Percentiles rank a stretch among this genome's conserved stretches.
Conservation (phyloP, 2,113 vertebrate genomes). For the Amia ocellicauda region DNA sequence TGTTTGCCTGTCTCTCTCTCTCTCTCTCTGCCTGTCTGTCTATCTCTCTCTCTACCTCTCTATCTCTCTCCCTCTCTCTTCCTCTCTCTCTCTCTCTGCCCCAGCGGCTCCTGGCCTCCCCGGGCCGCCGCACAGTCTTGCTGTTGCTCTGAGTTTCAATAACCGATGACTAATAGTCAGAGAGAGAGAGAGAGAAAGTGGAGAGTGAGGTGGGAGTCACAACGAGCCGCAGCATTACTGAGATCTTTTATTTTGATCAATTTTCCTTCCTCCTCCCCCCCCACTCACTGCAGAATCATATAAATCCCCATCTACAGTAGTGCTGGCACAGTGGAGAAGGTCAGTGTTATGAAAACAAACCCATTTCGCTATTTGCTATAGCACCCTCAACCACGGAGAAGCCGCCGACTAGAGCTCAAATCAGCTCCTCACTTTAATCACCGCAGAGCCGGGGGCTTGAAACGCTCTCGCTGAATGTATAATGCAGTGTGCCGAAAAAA, state of each 20-base stretch:
- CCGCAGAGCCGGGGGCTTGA: constrained; percentile 36
- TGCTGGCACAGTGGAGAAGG: constrained; percentile 55
- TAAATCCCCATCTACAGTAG: constrained; percentile 46
- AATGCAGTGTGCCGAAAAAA: constrained; percentile 49
- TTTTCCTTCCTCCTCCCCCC: constrained; percentile 33
- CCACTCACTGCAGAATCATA: constrained; percentile 45
- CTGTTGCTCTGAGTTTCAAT: no score
- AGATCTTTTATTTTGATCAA: constrained; percentile 42
- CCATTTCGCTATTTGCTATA: constrained; percentile 77
- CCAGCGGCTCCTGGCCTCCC: no score
- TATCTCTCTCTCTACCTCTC: not conserved
- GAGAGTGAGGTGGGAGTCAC: constrained; percentile 65
- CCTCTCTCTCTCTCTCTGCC: no score
- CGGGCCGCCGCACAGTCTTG: no score
- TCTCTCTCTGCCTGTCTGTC: not conserved
- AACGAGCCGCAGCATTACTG: constrained; percentile 50
- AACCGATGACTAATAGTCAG: no score
- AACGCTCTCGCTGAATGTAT: constrained; percentile 57
- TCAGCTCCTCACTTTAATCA: constrained; percentile 76
- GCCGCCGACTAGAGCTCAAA: constrained; percentile 48
- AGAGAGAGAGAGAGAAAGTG: constrained; percentile 23
- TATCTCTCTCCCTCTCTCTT: no score
- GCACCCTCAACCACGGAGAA: constrained; percentile 71
- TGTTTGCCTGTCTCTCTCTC: not conserved
- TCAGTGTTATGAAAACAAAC: constrained; percentile 79